Percentiles rank a stretch among this genome's conserved stretches.
These are phyloP conservation scores for Lacerta bilineata DNA, from an alignment of 2,797 vertebrate species.

Conservation along the genomic window DNA sequence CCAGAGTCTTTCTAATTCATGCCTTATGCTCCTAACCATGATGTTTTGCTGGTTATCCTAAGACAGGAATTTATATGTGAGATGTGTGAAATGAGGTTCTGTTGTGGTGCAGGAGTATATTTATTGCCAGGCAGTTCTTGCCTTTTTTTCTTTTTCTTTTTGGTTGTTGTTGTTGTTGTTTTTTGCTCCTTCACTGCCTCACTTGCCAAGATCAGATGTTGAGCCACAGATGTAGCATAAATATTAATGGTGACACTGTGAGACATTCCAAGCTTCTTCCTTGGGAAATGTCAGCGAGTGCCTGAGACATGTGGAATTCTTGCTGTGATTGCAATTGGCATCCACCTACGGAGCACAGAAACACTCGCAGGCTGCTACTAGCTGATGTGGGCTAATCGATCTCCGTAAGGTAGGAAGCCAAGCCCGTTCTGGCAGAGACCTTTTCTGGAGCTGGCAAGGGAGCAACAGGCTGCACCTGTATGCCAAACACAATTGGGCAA, in stretches of 20 bases:
- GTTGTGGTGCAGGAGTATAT: background rate
- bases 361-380: slow-evolving; percentile 9
- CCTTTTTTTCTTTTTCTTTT: background rate
- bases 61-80: background rate
- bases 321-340: slow-evolving; percentile 43
- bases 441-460: background rate
- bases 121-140: slow-evolving; percentile 8
- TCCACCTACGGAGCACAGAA: slow-evolving; percentile 5
- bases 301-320: slow-evolving; percentile 23
- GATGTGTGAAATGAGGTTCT: background rate
- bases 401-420: slow-evolving; percentile 23
- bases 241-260: background rate
- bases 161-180: background rate
- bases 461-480: slow-evolving; percentile 6
- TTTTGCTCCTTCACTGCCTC: background rate
- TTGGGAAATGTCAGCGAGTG: slow-evolving; percentile 37
- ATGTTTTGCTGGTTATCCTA: no score
- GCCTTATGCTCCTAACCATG: background rate
- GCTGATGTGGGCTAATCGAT: slow-evolving; percentile 34
- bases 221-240: slow-evolving; percentile 15
- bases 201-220: slow-evolving; percentile 26
- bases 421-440: slow-evolving; percentile 21
- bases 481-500: slow-evolving; percentile 20
- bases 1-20: background rate
- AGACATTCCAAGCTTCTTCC: slow-evolving; percentile 31